Percentiles rank a stretch among this genome's conserved stretches.
Conservation (phyloP, 2,797 vertebrate species). For the Anas acuta region DNA sequence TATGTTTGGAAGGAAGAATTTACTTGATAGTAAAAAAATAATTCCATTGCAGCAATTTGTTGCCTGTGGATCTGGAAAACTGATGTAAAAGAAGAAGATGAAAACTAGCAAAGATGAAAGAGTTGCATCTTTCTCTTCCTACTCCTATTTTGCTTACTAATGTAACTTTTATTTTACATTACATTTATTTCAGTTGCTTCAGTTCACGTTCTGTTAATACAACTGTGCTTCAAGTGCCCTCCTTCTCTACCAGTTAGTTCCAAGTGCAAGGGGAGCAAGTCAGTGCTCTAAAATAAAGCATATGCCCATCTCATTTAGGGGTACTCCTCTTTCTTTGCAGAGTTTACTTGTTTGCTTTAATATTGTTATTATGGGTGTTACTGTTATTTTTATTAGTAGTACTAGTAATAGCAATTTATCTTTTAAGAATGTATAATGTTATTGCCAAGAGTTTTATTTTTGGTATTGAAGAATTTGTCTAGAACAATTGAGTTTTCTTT, state of each 20-base stretch:
- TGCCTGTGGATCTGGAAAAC: not conserved
- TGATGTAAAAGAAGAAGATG: not conserved
- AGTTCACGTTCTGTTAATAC: not conserved
- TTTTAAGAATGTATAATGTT: not conserved
- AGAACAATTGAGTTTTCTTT: not conserved
- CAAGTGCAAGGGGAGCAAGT: not conserved
- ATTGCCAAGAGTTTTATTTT: not conserved
- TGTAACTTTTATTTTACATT: not conserved
- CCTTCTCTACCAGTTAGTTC: not conserved
- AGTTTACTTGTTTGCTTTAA: not conserved
- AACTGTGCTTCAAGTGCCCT: not conserved
- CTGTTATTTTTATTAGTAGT: not conserved
- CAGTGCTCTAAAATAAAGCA: not conserved
- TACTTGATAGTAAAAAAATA: not conserved
- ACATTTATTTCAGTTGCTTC: not conserved
- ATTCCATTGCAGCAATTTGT: not conserved
- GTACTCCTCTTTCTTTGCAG: not conserved
- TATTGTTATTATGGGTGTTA: not conserved
- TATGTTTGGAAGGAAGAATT: not conserved
- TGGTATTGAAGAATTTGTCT: not conserved
- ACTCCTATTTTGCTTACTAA: not conserved
- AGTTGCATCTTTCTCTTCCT: not conserved
- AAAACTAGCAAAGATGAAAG: not conserved
- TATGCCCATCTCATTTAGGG: not conserved
- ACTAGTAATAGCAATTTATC: not conserved